A percentile compares a stretch with the other conserved stretches of the same genome.
Conservation (phyloP, 1,140 invertebrate species). For the Lepidotrigona ventralis region DNA sequence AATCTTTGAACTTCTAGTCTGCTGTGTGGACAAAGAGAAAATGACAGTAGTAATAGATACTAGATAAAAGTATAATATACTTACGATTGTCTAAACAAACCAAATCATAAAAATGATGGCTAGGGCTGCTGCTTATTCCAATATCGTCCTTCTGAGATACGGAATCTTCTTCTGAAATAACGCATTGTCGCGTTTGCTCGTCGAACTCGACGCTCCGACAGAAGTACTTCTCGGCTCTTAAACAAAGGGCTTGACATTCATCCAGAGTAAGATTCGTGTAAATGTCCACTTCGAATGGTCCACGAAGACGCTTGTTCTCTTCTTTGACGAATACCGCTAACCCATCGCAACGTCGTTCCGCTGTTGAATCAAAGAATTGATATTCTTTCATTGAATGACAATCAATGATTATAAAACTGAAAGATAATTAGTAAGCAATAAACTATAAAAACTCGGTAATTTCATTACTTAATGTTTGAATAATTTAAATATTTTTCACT, state of each 20-base stretch:
- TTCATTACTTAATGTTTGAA: neutral
- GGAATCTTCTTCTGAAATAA: slow-evolving; percentile 93
- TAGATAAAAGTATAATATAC: slow-evolving; percentile 70
- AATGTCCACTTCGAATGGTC: slow-evolving; percentile 92
- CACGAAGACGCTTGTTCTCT: slow-evolving; percentile 91
- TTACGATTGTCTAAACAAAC: slow-evolving; percentile 93
- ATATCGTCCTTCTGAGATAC: slow-evolving; percentile 92
- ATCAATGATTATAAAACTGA: no score
- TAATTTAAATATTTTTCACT: neutral
- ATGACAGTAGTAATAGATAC: neutral
- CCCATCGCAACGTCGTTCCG: slow-evolving; percentile 91
- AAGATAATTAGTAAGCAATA: neutral
- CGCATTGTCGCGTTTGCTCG: slow-evolving; percentile 90
- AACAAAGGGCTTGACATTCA: slow-evolving; percentile 90
- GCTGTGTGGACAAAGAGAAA: neutral
- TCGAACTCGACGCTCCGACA: slow-evolving; percentile 95
- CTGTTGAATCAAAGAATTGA: slow-evolving; percentile 77
- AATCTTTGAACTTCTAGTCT: neutral
- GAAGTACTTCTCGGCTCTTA: slow-evolving; percentile 91
- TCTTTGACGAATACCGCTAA: slow-evolving; percentile 92
- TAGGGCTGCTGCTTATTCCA: slow-evolving; percentile 88
- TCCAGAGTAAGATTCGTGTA: slow-evolving; percentile 91
- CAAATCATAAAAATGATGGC: slow-evolving; percentile 91
- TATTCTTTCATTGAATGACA: neutral
- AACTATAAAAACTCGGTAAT: neutral